Evolutionary conservation across 1,140 invertebrate genomes (phyloP).

Genomic region (Drosophila rufa): DNA sequence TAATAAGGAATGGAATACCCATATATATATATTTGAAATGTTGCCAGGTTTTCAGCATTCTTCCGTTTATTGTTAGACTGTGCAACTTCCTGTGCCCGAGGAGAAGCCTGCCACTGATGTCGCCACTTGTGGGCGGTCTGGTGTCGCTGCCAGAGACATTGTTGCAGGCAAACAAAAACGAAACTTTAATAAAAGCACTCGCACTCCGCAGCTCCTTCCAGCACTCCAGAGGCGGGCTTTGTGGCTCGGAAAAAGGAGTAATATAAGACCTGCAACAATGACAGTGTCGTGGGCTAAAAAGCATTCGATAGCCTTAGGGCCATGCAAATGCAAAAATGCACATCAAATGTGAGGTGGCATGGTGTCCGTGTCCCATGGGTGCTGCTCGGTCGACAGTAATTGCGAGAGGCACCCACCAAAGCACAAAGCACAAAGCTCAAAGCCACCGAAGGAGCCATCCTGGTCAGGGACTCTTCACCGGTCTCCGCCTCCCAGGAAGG

Average conservation of each 20-base stretch:
- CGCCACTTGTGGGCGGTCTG: conserved; percentile 52
- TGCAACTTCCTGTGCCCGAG: conserved; percentile 20
- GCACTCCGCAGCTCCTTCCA: conserved; percentile 5
- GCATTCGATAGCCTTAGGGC: conserved; percentile 70
- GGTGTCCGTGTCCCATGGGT: conserved; percentile 2
- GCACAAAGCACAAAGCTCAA: conserved; percentile 26
- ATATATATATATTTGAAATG: conserved; percentile 27
- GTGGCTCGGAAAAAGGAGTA: conserved; percentile 40
- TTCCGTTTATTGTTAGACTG: conserved; percentile 38
- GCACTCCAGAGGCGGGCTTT: conserved; percentile 50
- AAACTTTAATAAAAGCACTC: conserved; percentile 78
- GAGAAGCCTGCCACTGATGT: conserved; percentile 46
- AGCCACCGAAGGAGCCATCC: conserved; percentile 18
- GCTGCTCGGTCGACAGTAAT: conserved; percentile 53
- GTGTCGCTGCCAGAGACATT: conserved; percentile 65
- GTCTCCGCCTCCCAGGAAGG: conserved; percentile 23
- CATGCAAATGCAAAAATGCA: conserved; percentile 67
- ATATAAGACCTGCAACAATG: conserved; percentile 64
- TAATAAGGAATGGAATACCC: conserved; percentile 34
- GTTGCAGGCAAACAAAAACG: conserved; percentile 71
- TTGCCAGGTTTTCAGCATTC: conserved; percentile 12
- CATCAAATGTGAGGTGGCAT: conserved; percentile 43
- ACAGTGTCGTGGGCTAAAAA: conserved; percentile 67
- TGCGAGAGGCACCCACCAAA: conserved; percentile 44
- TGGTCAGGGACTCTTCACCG: conserved; percentile 48